Evolutionary conservation across 2,797 vertebrate species (phyloP).

Genomic region (Epinephelus malabaricus): DNA sequence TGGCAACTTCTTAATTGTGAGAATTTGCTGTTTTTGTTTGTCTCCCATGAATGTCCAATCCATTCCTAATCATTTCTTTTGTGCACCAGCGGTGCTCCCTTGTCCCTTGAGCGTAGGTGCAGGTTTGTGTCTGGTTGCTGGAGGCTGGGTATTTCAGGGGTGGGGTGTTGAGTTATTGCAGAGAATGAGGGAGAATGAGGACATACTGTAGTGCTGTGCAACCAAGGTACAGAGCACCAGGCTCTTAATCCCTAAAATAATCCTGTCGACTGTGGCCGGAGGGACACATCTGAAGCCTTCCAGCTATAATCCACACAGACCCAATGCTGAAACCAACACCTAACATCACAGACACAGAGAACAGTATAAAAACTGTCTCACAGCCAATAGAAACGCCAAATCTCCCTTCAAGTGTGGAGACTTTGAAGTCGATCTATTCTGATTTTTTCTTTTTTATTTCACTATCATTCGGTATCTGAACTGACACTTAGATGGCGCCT

Average conservation of each 20-base stretch:
- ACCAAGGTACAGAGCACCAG: slow-evolving; percentile 76
- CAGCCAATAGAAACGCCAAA: slow-evolving; percentile 27
- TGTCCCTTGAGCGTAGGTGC: neutral
- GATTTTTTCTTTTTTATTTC: slow-evolving; percentile 12
- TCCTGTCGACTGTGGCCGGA: slow-evolving; percentile 78
- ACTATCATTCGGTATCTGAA: slow-evolving; percentile 23
- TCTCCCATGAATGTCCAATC: neutral
- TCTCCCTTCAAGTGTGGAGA: slow-evolving; percentile 13
- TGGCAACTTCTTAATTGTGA: neutral
- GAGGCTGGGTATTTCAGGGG: slow-evolving; percentile 38
- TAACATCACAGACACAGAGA: slow-evolving; percentile 49
- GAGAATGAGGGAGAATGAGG: slow-evolving; percentile 66
- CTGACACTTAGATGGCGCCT: slow-evolving; percentile 1
- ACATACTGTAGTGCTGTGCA: slow-evolving; percentile 66
- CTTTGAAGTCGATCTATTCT: slow-evolving; percentile 28
- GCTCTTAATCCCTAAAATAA: slow-evolving; percentile 85
- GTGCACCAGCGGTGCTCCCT: neutral
- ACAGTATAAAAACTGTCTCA: slow-evolving; percentile 34
- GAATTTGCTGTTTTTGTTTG: neutral
- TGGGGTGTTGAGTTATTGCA: slow-evolving; percentile 38
- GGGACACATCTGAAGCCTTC: slow-evolving; percentile 80
- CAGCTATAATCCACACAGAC: slow-evolving; percentile 79
- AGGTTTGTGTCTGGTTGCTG: slow-evolving; percentile 19
- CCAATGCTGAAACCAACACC: slow-evolving; percentile 65
- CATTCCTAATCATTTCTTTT: no score